These are phyloP conservation scores for Empis livida DNA, from an alignment of 2,888 invertebrate species.

Conservation along the genomic window DNA sequence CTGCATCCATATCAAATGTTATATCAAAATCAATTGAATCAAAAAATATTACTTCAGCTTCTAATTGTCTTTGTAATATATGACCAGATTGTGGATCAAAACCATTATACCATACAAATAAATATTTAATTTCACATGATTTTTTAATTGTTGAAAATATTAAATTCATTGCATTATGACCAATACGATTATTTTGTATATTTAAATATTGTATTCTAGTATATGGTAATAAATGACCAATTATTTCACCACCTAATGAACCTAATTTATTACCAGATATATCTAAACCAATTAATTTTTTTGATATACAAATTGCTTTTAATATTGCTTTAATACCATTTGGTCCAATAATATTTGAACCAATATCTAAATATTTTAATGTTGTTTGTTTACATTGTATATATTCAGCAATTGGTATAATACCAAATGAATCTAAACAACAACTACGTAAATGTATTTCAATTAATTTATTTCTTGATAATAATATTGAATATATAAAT, in stretches of 20 bases:
- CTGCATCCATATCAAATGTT: conserved; percentile 20
- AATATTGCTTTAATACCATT: conserved; percentile 24
- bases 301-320: conserved; percentile 17
- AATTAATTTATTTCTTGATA: conserved; percentile 25
- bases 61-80: conserved; percentile 22
- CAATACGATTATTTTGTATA: conserved; percentile 24
- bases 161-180: conserved; percentile 16
- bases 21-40: conserved; percentile 19
- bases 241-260: conserved; percentile 24
- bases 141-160: conserved; percentile 27
- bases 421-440: conserved; percentile 24
- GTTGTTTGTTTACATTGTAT: conserved; percentile 11
- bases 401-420: conserved; percentile 26
- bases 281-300: conserved; percentile 20
- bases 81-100: conserved; percentile 19
- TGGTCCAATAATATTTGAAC: conserved; percentile 22
- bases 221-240: conserved; percentile 19
- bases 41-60: conserved; percentile 19
- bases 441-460: conserved; percentile 25
- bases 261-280: conserved; percentile 24
- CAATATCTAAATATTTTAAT: conserved; percentile 20
- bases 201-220: conserved; percentile 20
- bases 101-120: conserved; percentile 24
- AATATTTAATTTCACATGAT: conserved; percentile 15
- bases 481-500: conserved; percentile 19